Evolutionary conservation across 2,797 vertebrate species (phyloP).

Genomic region (Xenentodon cancila): DNA sequence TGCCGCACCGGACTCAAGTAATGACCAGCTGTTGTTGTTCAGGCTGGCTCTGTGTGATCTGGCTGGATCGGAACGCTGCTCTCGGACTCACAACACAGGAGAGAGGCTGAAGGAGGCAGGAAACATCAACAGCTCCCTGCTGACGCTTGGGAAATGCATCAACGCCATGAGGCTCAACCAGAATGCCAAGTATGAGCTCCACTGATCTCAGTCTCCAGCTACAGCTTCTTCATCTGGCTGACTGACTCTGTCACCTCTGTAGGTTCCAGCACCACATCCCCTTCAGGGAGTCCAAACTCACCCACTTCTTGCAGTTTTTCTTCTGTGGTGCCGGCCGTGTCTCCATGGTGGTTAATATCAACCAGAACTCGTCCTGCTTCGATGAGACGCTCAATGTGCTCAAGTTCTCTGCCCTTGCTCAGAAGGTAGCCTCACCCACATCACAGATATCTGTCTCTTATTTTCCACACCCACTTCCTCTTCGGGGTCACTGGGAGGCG

Average conservation of each 20-base stretch:
- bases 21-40: slow-evolving; percentile 10
- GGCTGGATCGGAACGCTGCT: slow-evolving; percentile 92
- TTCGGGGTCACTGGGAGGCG: too few relatives aligned
- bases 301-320: slow-evolving; percentile 95
- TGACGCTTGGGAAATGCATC: slow-evolving; percentile 93
- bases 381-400: slow-evolving; percentile 96
- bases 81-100: slow-evolving; percentile 89
- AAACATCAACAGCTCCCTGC: slow-evolving; percentile 92
- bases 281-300: slow-evolving; percentile 95
- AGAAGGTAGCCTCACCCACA: slow-evolving; percentile 76
- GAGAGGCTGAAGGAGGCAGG: slow-evolving; percentile 92
- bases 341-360: slow-evolving; percentile 95
- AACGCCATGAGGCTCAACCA: slow-evolving; percentile 88
- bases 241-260: not conserved
- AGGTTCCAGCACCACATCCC: slow-evolving; percentile 92
- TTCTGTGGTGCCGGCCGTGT: slow-evolving; percentile 92
- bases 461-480: too few relatives aligned
- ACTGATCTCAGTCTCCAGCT: too few relatives aligned
- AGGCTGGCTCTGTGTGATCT: slow-evolving; percentile 92
- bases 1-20: not conserved
- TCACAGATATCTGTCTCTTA: too few relatives aligned
- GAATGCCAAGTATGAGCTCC: slow-evolving; percentile 86
- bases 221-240: too few relatives aligned
- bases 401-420: slow-evolving; percentile 93
- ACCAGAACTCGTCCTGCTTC: slow-evolving; percentile 84